A percentile compares a stretch with the other conserved stretches of the same genome.
phyloP scores from a whole-genome alignment of 2,113 vertebrate genomes.

The Eulacestoma nigropectus region DNA sequence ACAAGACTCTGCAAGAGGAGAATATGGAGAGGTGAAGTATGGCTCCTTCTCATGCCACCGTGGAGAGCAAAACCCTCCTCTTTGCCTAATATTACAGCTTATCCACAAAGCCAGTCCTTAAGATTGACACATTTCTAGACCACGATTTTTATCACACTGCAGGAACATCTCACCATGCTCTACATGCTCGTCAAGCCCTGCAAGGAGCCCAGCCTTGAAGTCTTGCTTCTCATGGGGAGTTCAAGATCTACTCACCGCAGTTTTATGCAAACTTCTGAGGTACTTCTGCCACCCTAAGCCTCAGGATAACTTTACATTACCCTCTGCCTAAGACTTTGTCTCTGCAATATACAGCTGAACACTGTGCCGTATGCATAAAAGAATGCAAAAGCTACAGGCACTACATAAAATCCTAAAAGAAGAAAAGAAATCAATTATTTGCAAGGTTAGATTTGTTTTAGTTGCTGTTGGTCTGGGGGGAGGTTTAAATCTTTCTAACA shows the following conservation, averaged over 20 bases:
- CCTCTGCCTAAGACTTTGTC: not conserved
- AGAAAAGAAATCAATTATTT: not conserved
- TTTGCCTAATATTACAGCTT: not conserved
- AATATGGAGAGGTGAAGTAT: not conserved
- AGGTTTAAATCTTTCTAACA: constrained; percentile 24
- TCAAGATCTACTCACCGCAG: not conserved
- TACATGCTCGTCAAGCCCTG: not conserved
- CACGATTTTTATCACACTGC: not conserved
- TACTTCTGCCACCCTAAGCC: not conserved
- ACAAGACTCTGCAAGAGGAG: not conserved
- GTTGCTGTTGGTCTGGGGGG: not conserved
- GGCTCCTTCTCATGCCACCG: not conserved
- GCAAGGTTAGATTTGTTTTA: not conserved
- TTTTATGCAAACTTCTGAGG: not conserved
- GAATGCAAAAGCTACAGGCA: not conserved
- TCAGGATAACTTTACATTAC: not conserved
- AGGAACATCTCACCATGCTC: not conserved
- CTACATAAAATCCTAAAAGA: not conserved
- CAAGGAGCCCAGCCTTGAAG: not conserved
- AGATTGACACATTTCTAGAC: not conserved
- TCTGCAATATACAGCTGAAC: not conserved
- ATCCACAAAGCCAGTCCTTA: not conserved
- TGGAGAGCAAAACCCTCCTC: not conserved
- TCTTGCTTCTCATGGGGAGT: not conserved
- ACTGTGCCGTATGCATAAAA: not conserved